A percentile compares a stretch with the other conserved stretches of the same genome.
Evolutionary conservation across 2,797 vertebrate species (phyloP).

Genomic region (Dendrocincla fuliginosa): DNA sequence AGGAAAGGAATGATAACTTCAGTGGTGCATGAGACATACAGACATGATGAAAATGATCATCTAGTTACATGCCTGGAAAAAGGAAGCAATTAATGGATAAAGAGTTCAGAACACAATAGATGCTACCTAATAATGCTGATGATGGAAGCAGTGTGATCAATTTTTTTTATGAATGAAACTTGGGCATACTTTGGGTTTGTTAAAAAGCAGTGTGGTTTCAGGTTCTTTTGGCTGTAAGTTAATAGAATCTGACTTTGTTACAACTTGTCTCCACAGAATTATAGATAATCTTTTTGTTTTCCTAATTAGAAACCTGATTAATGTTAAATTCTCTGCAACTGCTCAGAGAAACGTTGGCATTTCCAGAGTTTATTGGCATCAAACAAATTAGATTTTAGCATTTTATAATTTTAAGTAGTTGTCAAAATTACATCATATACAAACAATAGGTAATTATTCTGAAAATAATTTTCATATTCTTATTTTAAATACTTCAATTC

Average conservation of each 20-base stretch:
- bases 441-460: not conserved
- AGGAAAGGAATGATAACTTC: not conserved
- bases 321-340: not conserved
- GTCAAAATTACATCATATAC: not conserved
- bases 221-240: not conserved
- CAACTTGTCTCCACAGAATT: not conserved
- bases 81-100: not conserved
- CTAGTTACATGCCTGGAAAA: not conserved
- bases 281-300: not conserved
- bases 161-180: not conserved
- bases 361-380: not conserved
- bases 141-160: not conserved
- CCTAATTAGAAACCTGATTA: not conserved
- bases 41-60: not conserved
- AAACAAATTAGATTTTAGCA: not conserved
- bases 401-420: not conserved
- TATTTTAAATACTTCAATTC: not conserved
- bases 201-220: not conserved
- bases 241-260: constrained; percentile 11
- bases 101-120: not conserved
- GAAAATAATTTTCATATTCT: not conserved
- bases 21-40: not conserved
- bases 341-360: not conserved
- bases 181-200: not conserved
- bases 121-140: not conserved